A percentile compares a stretch with the other conserved stretches of the same genome.
Conservation (phyloP, 2,888 invertebrate species). For the Athripsodes cinereus region DNA sequence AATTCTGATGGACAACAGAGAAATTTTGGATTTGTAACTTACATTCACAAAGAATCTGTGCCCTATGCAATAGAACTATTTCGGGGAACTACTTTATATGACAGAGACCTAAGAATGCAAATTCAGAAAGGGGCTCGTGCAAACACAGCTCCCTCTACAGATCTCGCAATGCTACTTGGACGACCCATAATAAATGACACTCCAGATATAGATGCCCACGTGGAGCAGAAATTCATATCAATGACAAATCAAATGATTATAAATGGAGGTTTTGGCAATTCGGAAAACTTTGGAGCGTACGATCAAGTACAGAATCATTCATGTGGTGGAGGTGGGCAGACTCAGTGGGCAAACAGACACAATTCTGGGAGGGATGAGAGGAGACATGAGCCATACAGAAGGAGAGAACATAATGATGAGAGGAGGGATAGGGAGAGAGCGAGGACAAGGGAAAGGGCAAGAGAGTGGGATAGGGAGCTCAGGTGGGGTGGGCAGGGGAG, state of each 20-base stretch:
- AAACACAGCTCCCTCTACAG: constrained; percentile 5
- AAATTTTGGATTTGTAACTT: constrained; percentile 72
- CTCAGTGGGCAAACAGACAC: constrained; percentile 43
- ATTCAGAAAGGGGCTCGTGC: constrained; percentile 10
- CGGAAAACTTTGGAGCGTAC: constrained; percentile 4
- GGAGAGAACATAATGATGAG: constrained; percentile 28
- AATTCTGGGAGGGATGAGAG: constrained; percentile 33
- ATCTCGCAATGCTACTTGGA: constrained; percentile 27
- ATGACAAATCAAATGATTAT: constrained; percentile 38
- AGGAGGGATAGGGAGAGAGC: neutral
- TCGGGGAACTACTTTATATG: constrained; percentile 62
- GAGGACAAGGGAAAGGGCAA: constrained; percentile 3
- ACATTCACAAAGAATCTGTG: constrained; percentile 68
- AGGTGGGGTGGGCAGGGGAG: neutral
- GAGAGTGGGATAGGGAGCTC: neutral
- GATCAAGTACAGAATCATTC: constrained; percentile 3
- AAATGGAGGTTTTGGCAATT: constrained; percentile 1
- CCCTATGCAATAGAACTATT: constrained; percentile 70
- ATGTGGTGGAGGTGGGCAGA: neutral
- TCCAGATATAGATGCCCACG: constrained; percentile 31
- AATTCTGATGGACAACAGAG: constrained; percentile 67
- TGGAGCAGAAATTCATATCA: constrained; percentile 39
- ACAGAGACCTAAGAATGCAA: constrained; percentile 50
- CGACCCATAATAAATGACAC: constrained; percentile 38
- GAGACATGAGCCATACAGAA: constrained; percentile 23